A percentile compares a stretch with the other conserved stretches of the same genome.
These are phyloP conservation scores for Lates calcarifer DNA, from an alignment of 2,113 vertebrate species.

Conservation along the genomic window DNA sequence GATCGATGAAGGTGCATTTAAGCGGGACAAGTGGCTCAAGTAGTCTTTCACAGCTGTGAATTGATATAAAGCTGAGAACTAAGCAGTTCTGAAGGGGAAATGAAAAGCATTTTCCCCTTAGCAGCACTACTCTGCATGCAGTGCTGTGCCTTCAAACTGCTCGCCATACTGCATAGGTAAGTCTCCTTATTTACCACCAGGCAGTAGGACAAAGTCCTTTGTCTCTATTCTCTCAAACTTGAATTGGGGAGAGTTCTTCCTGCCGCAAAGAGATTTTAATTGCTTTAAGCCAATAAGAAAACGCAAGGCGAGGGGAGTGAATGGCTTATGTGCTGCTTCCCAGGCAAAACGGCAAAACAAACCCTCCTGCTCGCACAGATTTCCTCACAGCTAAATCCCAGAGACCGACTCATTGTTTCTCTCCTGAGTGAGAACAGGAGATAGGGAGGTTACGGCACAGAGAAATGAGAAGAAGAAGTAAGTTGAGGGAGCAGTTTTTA, in stretches of 20 bases:
- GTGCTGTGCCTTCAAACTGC: conserved; percentile 10
- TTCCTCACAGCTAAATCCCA: conserved; percentile 57
- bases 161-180: conserved; percentile 21
- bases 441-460: conserved; percentile 47
- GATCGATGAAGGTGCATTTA: not conserved
- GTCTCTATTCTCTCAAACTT: conserved; percentile 49
- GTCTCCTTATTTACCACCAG: conserved; percentile 52
- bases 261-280: conserved; percentile 65
- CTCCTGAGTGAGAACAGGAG: conserved; percentile 37
- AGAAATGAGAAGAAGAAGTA: conserved; percentile 19
- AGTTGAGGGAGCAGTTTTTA: conserved; percentile 45
- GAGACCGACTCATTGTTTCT: conserved; percentile 51
- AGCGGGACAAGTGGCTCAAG: not conserved
- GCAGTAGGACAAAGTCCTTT: conserved; percentile 43
- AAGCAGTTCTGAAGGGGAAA: conserved; percentile 31
- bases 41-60: not conserved
- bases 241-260: conserved; percentile 29
- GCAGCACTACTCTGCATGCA: not conserved
- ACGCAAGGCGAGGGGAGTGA: conserved; percentile 42
- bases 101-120: conserved; percentile 10
- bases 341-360: conserved; percentile 55
- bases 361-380: conserved; percentile 38
- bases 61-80: conserved; percentile 11
- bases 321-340: conserved; percentile 61
- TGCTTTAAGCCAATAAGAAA: conserved; percentile 74